phyloP scores from a whole-genome alignment of 2,888 invertebrate genomes.

The Amaurobius ferox region DNA sequence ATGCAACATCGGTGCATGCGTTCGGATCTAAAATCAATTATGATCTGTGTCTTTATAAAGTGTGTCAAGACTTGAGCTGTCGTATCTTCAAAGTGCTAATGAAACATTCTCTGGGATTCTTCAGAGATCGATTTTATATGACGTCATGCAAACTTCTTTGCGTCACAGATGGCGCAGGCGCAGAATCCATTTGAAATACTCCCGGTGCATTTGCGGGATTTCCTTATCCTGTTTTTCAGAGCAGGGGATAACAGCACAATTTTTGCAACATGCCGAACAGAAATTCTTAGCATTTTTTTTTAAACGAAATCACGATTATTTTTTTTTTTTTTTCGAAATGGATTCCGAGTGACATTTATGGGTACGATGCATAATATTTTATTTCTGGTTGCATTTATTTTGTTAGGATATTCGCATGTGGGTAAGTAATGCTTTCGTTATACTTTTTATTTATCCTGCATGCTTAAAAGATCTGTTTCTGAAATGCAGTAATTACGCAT shows the following conservation, averaged over 20 bases:
- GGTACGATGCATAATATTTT: not conserved
- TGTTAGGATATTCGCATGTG: not conserved
- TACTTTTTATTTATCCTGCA: too few relatives aligned
- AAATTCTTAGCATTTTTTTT: not conserved
- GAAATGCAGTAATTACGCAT: too few relatives aligned
- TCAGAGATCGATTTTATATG: not conserved
- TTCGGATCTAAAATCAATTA: too few relatives aligned
- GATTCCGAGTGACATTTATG: not conserved
- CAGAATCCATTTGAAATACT: not conserved
- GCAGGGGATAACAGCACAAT: not conserved
- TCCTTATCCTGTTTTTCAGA: constrained; percentile 19
- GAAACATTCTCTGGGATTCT: constrained; percentile 5
- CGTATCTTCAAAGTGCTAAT: not conserved
- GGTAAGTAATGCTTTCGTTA: too few relatives aligned
- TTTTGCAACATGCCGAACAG: not conserved
- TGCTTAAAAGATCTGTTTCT: too few relatives aligned
- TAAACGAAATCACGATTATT: not conserved
- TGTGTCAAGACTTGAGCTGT: not conserved
- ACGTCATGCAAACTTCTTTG: constrained; percentile 29
- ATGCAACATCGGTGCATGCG: too few relatives aligned
- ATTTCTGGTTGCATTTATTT: not conserved
- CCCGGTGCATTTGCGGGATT: constrained; percentile 66
- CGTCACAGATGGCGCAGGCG: constrained; percentile 25
- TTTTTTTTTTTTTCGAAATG: not conserved
- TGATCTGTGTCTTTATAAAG: not conserved